Base-by-base conservation (phyloP, 1,140 invertebrate genomes). In the Cydia amplana region DNA sequence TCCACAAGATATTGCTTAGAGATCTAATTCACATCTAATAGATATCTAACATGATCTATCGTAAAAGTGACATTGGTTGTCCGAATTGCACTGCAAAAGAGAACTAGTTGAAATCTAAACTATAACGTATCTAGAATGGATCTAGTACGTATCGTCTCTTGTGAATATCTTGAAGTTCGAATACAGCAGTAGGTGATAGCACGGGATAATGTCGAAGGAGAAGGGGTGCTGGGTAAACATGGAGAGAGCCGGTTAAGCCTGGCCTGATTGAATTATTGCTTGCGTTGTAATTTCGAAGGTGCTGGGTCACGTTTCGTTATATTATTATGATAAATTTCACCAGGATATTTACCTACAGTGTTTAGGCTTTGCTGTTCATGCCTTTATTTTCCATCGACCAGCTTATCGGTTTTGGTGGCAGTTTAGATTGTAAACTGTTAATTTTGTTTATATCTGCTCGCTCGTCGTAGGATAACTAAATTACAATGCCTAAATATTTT, bases 191-290 rank as follows among this genome's bases (percentile, higher is more conserved):
- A n/a, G n/a, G n/a, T 77, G 73, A 70, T 70, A 63, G 60, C 64
- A 74, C 75, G 80, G 82, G 80, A 80, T 85, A 85, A 83, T 63
- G 81, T 82, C 79, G 80, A 73, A 76, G 79, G 82, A 84, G 85
- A 83, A 86, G 80, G 87, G 87, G 89, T 81, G 75, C 77, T 77
- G 87, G 83, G 88, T 89, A 92, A 92, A 91, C 88, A 91, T 78
- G 75, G 81, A 77, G 82, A 87, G 82, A 86, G 87, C 82, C 80
- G 80, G 81, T 84, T 91, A 91, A 92, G 87, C 88, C 84, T 40
- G 77, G 82, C 82, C 81, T 91, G 91, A 92, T 92, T 92, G 87
- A 92, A 90, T 91, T 91, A 92, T 92, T 85, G 87, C 88, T 84
- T 82, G 83, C 82, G 77, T 82, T 82, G 80, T 86, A 87, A 87